Evolutionary conservation across 2,888 invertebrate genomes (phyloP), one percentile per base, ranked within the genome.

Genomic region (Gandaritis pyraliata): DNA sequence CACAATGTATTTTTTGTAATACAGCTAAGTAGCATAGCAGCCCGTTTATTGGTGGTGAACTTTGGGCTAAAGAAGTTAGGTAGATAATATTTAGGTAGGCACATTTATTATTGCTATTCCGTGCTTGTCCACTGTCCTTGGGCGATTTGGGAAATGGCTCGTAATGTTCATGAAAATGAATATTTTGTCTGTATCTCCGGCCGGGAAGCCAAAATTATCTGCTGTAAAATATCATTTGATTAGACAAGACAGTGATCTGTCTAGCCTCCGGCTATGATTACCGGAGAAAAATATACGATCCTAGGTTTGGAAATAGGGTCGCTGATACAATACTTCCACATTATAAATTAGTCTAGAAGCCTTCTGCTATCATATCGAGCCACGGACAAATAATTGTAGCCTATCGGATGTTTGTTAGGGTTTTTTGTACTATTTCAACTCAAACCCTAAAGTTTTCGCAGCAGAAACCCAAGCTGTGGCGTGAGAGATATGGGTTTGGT

Each of bases 151-250:
- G 13, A 23, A 43, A 38, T 50, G 13, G 29, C 29, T 38, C 15
- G 10, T 46, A 46, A 46, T 46, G 36, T 46, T 54, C 16, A 47
- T 47, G 55, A 54, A 39, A 38, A 36, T 29, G 36, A 55, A 55
- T 55, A 39, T 47, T 7, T 23, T 38, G 36, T 23, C 8, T 54
- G 12, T 18, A 36, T 18, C 52, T 30, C 5, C 16, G 16, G 10
- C 16, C 16, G 43, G 41, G 43, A 43, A 46, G n/a, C 12, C 18
- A 18, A 33, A 33, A 33, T 33, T 45, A 18, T 11, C n/a, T 23
- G 23, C 45, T 30, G 16, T 41, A n/a, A 43, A 16, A 16, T 41
- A 13, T 30, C 33, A 56, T 33, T 12, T n/a, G n/a, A n/a, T n/a
- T 23, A 45, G 45, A 41, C 41, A 49, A 41, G 41, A 33, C 48